Evolutionary conservation across 2,888 invertebrate genomes (phyloP), one percentile per base, ranked within the genome.

Genomic region (Drosophila helvetica): DNA sequence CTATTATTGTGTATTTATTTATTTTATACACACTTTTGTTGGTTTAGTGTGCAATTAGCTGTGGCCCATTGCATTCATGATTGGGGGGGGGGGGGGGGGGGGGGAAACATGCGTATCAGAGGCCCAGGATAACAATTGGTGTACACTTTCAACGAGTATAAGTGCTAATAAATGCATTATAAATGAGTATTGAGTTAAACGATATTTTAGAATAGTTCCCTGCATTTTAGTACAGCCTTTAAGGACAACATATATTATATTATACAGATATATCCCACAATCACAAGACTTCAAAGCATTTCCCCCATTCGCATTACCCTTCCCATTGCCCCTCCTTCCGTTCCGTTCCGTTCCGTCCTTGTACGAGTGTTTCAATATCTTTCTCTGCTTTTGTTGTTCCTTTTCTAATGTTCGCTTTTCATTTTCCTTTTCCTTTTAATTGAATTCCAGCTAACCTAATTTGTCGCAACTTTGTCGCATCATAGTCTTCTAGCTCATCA

Each of bases 401-500:
- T 43, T 22, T 51, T 22, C 45, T 7, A 48, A 1, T n/a, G 17
- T 19, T 9, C 43, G 10, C n/a, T 53, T 56, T 22, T 22, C 22
- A 22, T 22, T 5, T 22, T 22, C 22, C 12, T 50, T 22, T 53
- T 30, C 43, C 45, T 66, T 57, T 67, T 84, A 75, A 84, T 79
- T 80, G 54, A 81, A 81, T 83, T 78, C 71, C 22, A 63, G 67
- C 71, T 78, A 71, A 77, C 63, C 62, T 70, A 69, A 61, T 75
- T 67, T 63, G 43, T 43, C 64, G 64, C 55, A 50, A 58, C 51
- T 62, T 62, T 51, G 46, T 52, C 57, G 61, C 50, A 68, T 46
- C 77, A 74, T 66, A 72, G 71, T 82, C 82, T 83, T 84, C 80
- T 78, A 83, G 85, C 71, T 80, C 78, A 79, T 80, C 71, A 79